Evolutionary conservation across 2,888 invertebrate genomes (phyloP).

Genomic region (Zhuqinia jingwanae): DNA sequence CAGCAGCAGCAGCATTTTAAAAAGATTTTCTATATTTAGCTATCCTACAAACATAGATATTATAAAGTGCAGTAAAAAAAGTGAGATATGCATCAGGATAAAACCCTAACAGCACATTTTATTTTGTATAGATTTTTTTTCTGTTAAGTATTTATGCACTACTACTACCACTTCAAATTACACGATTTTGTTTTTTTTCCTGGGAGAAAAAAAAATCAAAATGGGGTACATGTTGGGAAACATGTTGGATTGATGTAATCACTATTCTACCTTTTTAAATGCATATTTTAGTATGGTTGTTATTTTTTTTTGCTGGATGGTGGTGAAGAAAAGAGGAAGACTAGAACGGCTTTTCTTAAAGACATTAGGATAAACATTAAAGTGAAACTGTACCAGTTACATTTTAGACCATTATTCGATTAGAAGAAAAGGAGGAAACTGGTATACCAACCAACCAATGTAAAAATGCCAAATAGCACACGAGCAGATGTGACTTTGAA

Average conservation of each 20-base stretch:
- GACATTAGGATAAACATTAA: conserved; percentile 2
- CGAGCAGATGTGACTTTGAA: conserved; percentile 37
- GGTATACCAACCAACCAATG: too few relatives aligned
- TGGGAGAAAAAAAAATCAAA: neutral
- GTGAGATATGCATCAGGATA: neutral
- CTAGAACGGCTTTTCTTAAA: neutral
- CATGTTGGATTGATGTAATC: neutral
- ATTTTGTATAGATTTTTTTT: too few relatives aligned
- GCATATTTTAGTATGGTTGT: neutral
- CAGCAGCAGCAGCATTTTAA: too few relatives aligned
- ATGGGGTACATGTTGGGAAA: neutral
- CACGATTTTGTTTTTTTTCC: too few relatives aligned
- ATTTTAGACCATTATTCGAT: conserved; percentile 34
- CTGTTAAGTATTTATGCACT: conserved; percentile 52
- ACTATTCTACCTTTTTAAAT: neutral
- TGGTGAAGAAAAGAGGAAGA: neutral
- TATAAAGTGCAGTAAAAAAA: neutral
- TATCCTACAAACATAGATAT: too few relatives aligned
- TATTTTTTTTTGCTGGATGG: neutral
- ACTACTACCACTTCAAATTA: conserved; percentile 3
- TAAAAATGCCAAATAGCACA: too few relatives aligned
- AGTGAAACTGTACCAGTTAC: conserved; percentile 7
- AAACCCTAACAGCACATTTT: neutral
- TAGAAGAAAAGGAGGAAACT: neutral
- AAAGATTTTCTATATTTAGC: too few relatives aligned